Percentiles rank a stretch among this genome's conserved stretches.
Evolutionary conservation across 2,888 invertebrate genomes (phyloP).

Genomic region (Acronicta alni): DNA sequence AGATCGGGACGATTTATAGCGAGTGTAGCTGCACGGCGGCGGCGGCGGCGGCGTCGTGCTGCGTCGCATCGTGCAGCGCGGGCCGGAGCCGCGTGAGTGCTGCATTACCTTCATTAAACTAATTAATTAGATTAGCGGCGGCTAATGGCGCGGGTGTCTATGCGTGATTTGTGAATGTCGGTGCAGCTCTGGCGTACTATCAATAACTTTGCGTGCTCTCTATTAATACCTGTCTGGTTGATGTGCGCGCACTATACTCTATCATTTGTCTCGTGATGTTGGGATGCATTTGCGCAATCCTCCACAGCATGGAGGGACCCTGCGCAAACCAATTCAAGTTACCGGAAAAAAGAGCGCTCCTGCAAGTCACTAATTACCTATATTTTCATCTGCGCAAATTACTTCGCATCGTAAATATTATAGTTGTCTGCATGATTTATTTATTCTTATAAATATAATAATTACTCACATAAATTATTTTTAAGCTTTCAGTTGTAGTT

Average conservation of each 20-base stretch:
- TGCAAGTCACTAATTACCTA: slow-evolving; percentile 4
- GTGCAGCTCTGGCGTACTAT: slow-evolving; percentile 47
- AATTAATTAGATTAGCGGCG: slow-evolving; percentile 71
- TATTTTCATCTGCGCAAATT: slow-evolving; percentile 3
- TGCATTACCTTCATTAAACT: slow-evolving; percentile 73
- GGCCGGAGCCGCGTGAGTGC: slow-evolving; percentile 57
- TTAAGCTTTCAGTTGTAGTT: slow-evolving; percentile 69
- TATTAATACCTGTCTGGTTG: slow-evolving; percentile 65
- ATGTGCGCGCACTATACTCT: slow-evolving; percentile 22
- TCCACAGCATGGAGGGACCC: not conserved
- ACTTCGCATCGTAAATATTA: slow-evolving; percentile 12
- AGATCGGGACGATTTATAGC: slow-evolving; percentile 64
- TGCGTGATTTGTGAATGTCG: slow-evolving; percentile 56
- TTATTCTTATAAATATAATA: too few species aligned
- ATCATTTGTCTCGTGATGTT: slow-evolving; percentile 37
- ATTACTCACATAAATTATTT: slow-evolving; percentile 4
- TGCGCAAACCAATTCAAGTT: not conserved
- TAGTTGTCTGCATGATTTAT: slow-evolving; percentile 17
- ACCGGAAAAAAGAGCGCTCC: slow-evolving; percentile 8
- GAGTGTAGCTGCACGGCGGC: slow-evolving; percentile 31
- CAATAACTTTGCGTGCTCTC: slow-evolving; percentile 59
- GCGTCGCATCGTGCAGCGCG: slow-evolving; percentile 46
- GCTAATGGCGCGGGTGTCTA: slow-evolving; percentile 51
- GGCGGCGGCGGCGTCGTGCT: slow-evolving; percentile 33
- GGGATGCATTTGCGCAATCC: slow-evolving; percentile 2